Percentiles rank a stretch among this genome's conserved stretches.
phyloP scores from a whole-genome alignment of 2,888 invertebrate species.

The Drosophila parthenogenetica region DNA sequence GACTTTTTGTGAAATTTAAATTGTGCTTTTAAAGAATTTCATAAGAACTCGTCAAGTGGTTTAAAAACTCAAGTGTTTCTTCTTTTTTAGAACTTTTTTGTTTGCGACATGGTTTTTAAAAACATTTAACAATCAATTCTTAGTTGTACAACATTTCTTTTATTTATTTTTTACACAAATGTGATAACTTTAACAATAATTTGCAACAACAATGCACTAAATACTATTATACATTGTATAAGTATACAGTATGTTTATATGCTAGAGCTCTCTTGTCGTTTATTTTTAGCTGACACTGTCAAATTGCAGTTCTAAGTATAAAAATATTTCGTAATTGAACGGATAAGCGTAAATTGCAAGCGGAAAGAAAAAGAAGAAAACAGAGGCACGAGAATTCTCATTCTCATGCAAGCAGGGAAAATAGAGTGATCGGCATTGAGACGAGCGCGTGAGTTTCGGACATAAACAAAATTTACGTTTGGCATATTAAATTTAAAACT shows the following conservation, averaged over 20 bases:
- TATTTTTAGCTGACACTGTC: conserved; percentile 42
- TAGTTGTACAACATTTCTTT: too few species aligned
- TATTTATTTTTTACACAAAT: background rate
- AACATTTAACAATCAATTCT: too few species aligned
- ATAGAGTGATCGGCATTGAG: conserved; percentile 1
- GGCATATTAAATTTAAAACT: conserved; percentile 29
- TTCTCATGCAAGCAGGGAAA: background rate
- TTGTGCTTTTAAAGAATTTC: too few species aligned
- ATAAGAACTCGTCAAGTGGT: too few species aligned
- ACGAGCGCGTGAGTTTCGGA: conserved; percentile 26
- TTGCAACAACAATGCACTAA: background rate
- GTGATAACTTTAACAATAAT: background rate
- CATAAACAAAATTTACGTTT: conserved; percentile 60
- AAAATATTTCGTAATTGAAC: background rate
- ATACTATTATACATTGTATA: background rate
- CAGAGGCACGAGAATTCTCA: background rate
- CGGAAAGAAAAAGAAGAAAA: conserved; percentile 14
- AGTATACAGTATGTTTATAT: too few species aligned
- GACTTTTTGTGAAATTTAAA: too few species aligned
- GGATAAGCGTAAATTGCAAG: conserved; percentile 19
- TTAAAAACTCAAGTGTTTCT: too few species aligned
- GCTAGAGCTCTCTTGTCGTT: background rate
- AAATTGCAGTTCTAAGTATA: conserved; percentile 21
- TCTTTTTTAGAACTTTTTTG: too few species aligned
- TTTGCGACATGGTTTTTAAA: too few species aligned